These are phyloP conservation scores for Euura saliciscinereae DNA, from an alignment of 1,140 invertebrate species.

Conservation along the genomic window DNA sequence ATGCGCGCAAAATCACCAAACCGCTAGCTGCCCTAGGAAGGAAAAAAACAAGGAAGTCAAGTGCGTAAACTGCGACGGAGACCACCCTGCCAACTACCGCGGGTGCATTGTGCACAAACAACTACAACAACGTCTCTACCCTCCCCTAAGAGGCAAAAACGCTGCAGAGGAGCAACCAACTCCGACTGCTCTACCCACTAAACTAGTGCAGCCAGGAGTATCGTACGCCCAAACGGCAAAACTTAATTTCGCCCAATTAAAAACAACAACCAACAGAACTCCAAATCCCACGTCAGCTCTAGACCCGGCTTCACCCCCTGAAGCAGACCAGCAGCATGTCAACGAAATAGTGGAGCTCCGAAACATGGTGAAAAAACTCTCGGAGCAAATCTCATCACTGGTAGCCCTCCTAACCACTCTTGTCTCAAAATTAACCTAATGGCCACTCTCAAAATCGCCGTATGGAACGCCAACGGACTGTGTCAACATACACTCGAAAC, in stretches of 20 bases:
- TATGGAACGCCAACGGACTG: constrained; percentile 30
- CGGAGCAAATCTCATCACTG: background rate
- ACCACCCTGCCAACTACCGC: constrained; percentile 24
- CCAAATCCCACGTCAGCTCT: background rate
- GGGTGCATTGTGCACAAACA: constrained; percentile 36
- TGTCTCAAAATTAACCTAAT: background rate
- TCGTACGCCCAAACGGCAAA: no score
- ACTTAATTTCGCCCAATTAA: background rate
- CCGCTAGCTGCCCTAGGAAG: constrained; percentile 26
- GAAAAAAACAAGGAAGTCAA: background rate
- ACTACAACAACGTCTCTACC: constrained; percentile 6
- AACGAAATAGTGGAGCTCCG: background rate
- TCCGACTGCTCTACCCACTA: background rate
- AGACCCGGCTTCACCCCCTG: no score
- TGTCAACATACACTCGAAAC: constrained; percentile 27
- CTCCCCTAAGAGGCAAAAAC: background rate
- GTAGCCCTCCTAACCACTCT: background rate
- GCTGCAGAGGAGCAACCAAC: no score
- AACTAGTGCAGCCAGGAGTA: background rate
- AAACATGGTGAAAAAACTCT: background rate
- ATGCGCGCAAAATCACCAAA: constrained; percentile 38
- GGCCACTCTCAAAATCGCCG: constrained; percentile 10
- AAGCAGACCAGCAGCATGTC: no score
- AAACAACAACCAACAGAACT: background rate
- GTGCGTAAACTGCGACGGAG: constrained; percentile 18